Evolutionary conservation across 2,888 invertebrate species (phyloP), one percentile per base, ranked within the genome.

Genomic region (Tenodera sinensis): DNA sequence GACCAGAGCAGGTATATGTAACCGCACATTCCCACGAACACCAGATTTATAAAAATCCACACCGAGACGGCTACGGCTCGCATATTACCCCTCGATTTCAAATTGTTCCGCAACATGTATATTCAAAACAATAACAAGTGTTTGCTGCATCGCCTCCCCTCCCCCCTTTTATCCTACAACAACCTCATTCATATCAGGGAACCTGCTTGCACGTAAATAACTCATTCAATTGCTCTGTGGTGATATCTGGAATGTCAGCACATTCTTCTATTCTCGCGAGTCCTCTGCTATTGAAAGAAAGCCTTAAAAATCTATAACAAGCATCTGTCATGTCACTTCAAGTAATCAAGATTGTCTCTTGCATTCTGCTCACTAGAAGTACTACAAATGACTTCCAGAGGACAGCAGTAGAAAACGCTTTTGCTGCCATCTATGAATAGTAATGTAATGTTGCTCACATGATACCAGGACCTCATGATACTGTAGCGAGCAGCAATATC

Each of bases 1-100:
- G 96, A 95, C 96, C 96, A 96, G 87, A 96, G 94, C 83, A 96
- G 93, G 92, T 96, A 96, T 91, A 96, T 94, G 92, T 96, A 96
- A 83, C 96, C 96, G 91, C 96, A 95, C 95, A 96, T 96, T 20
- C 96, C 96, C 91, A 96, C 95, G 91, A 96, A 95, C 42, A 96
- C 94, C 85, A 96, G 94, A 92, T 96, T 96, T 91, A 96, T 95
- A 92, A 96, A 96, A 91, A 96, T 94, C 96, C 96, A 96, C 91
- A 96, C 95, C 82, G 96, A 95, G 92, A 96, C 95, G 4, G 95
- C 96, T 25, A 96, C 94, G 28, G 96, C 95, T 92, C 95, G 95
- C 96, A 96, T 96, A 82, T 54, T 90, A 27, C 28, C 47, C 28
- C 54, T 28, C 83, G 30, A 34, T 91, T 92, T 93, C 34, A 71